Percentiles rank a stretch among this genome's conserved stretches.
Conservation (phyloP, 2,888 invertebrate genomes). For the Diadegma fenestrale region DNA sequence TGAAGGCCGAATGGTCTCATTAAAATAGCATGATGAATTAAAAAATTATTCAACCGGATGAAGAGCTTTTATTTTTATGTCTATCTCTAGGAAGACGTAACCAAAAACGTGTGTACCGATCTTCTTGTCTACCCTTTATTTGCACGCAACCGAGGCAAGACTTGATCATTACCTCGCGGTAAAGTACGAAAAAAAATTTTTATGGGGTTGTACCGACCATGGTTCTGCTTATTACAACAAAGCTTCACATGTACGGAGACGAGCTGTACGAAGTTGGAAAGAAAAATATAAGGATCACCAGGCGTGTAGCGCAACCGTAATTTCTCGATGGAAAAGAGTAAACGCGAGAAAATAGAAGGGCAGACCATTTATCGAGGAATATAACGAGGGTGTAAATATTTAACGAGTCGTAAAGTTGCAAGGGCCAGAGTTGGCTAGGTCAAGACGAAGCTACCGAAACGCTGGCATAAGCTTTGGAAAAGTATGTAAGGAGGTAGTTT, state of each 20-base stretch:
- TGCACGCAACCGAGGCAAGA: no score
- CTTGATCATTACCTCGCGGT: background rate
- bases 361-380: constrained; percentile 53
- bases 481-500: background rate
- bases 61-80: background rate
- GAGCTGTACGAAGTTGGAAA: background rate
- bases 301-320: constrained; percentile 1
- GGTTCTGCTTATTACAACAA: constrained; percentile 29
- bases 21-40: no score
- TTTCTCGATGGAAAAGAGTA: background rate
- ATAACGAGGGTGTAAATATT: constrained; percentile 63
- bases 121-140: background rate
- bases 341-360: background rate
- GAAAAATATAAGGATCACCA: constrained; percentile 3
- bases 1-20: no score
- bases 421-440: constrained; percentile 37
- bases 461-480: constrained; percentile 16
- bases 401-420: constrained; percentile 61
- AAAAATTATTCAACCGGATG: background rate
- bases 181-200: background rate
- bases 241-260: constrained; percentile 24
- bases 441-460: constrained; percentile 17
- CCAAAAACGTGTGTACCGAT: background rate
- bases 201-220: constrained; percentile 19
- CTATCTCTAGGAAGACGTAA: background rate